A percentile compares a stretch with the other conserved stretches of the same genome.
Conservation (phyloP, 2,113 vertebrate species). For the Pelusios castaneus region DNA sequence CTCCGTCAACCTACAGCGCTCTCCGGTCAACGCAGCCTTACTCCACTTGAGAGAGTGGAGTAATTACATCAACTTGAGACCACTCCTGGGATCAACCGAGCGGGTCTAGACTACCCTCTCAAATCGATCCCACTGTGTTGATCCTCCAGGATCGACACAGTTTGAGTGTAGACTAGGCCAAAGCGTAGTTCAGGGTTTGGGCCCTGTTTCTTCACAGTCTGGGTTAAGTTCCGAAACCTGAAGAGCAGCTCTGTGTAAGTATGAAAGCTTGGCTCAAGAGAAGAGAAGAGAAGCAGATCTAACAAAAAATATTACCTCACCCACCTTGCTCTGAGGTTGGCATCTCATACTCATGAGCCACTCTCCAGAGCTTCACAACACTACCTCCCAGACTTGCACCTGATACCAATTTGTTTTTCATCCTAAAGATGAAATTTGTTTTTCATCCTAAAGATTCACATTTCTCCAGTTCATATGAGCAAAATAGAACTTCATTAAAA, state of each 20-base stretch:
- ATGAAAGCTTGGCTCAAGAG: not conserved
- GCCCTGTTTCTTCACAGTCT: not conserved
- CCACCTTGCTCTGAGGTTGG: not conserved
- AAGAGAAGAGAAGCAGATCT: not conserved
- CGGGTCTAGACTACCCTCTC: too few relatives aligned
- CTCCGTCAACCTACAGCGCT: too few relatives aligned
- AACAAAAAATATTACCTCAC: not conserved
- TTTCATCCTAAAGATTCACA: not conserved
- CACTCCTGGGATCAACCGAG: too few relatives aligned
- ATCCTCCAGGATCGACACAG: too few relatives aligned
- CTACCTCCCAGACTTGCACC: not conserved
- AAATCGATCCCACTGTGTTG: too few relatives aligned
- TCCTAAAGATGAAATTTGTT: not conserved
- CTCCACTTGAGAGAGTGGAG: too few relatives aligned
- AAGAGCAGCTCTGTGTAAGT: not conserved
- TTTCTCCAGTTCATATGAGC: not conserved
- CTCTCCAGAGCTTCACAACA: not conserved
- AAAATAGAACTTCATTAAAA: not conserved
- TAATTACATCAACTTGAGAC: too few relatives aligned
- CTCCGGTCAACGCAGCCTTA: too few relatives aligned
- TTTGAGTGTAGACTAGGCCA: too few relatives aligned
- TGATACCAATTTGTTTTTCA: slow-evolving; percentile 2
- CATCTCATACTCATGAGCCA: not conserved
- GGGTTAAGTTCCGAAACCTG: not conserved
- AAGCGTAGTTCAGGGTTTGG: not conserved